Evolutionary conservation across 1,140 invertebrate genomes (phyloP).

Genomic region (Aleiodes sp.): DNA sequence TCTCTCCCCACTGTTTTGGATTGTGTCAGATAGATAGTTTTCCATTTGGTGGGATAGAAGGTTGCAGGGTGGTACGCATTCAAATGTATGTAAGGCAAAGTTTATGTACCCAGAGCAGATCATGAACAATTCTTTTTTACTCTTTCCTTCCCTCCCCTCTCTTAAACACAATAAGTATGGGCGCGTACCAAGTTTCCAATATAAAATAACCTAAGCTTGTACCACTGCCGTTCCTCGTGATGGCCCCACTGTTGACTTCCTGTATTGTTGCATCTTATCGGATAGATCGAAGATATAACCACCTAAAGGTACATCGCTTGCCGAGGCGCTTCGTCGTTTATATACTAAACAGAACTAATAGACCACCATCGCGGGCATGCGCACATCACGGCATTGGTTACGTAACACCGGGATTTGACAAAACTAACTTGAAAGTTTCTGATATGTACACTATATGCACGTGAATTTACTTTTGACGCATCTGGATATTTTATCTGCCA

Average conservation of each 20-base stretch:
- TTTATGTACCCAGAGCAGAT: no score
- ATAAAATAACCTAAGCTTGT: conserved; percentile 55
- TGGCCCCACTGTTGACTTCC: conserved; percentile 40
- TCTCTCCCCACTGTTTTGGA: conserved; percentile 36
- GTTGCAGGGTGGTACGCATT: no score
- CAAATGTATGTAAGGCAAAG: no score
- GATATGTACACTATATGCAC: not conserved
- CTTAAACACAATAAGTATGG: no score
- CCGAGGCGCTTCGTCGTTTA: conserved; percentile 13
- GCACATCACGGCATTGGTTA: conserved; percentile 26
- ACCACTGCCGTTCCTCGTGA: conserved; percentile 27
- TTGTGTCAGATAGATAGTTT: conserved; percentile 25
- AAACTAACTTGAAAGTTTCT: not conserved
- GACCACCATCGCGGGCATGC: conserved; percentile 48
- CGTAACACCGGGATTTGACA: conserved; percentile 40
- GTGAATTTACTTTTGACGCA: not conserved
- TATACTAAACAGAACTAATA: conserved; percentile 52
- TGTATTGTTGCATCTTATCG: conserved; percentile 56
- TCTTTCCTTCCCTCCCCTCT: no score
- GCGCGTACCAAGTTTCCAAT: no score
- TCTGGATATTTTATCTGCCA: no score
- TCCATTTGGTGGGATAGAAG: no score
- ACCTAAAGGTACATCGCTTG: conserved; percentile 33
- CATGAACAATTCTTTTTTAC: no score
- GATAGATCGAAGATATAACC: conserved; percentile 51